Base-by-base conservation (phyloP, 2,113 vertebrate genomes). In the Stictonetta naevosa region DNA sequence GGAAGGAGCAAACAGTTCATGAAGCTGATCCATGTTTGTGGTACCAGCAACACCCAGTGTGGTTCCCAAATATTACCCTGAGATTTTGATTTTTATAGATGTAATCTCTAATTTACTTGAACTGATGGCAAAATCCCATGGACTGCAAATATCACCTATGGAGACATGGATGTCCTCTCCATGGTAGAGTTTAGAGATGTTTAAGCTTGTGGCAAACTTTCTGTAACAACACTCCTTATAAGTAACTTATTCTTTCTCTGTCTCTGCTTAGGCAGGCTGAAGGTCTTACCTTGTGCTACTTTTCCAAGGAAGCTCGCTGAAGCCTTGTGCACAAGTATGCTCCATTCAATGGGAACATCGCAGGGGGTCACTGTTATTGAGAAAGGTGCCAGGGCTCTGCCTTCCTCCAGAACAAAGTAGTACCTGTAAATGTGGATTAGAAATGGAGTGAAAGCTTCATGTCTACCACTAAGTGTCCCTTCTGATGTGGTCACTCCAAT, bases 311-410 rank as follows among this genome's bases (percentile, higher is more conserved):
- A 78, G n/a, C 28, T 78, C 46, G 83, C 71, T 4, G 96, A 96
- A 40, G 81, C 17, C 73, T 94, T 97, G 83, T 96, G 96, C 13
- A 92, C 23, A 7, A 96, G 77, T 67, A 98, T 94, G 66, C 95
- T 98, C 99, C 99, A 99, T 86, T 99, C 98, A 0, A 99, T 97
- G 46, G 98, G 97, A 40, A 97, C 96, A 34, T 98, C 98, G 66
- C 99, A 99, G 9, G 98, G 99, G 3, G 98, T 98, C 85, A 99
- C 98, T 4, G 98, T 99, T 90, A 99, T 42, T 0, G 97, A 98
- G 98, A 99, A 98, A 18, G 95, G 97, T 6, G 92, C 38, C 2
- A 94, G 95, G 3, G 74, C 62, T 33, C 92, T 97, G 92, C 98
- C 97, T 97, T 98, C 98, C 96, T 97, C 98, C 96, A 99, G 78